These are phyloP conservation scores for Sphinx pinastri DNA, from an alignment of 2,888 invertebrate species.

Conservation along the genomic window DNA sequence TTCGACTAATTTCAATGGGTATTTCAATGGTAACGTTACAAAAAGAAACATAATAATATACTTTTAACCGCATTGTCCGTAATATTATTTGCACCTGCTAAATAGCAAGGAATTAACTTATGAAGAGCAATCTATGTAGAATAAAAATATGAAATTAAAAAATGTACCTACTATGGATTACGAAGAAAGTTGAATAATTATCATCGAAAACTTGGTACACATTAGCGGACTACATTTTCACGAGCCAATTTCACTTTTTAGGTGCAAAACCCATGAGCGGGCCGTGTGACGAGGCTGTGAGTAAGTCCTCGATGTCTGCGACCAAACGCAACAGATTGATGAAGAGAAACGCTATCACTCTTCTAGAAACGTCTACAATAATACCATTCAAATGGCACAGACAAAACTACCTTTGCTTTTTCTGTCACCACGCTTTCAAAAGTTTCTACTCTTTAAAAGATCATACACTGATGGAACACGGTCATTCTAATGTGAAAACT, in stretches of 20 bases:
- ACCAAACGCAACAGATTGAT: conserved; percentile 70
- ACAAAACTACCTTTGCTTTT: conserved; percentile 74
- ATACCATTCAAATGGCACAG: conserved; percentile 77
- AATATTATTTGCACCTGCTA: no score
- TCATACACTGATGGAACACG: conserved; percentile 64
- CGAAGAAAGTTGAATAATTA: conserved; percentile 38
- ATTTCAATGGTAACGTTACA: no score
- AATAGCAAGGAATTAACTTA: no score
- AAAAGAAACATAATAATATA: no score
- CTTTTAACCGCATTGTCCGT: no score
- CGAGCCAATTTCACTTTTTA: conserved; percentile 63
- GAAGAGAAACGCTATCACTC: conserved; percentile 67
- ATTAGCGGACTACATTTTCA: conserved; percentile 10
- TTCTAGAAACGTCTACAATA: conserved; percentile 66
- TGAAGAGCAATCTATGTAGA: not conserved
- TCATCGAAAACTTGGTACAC: not conserved
- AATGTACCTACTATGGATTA: not conserved
- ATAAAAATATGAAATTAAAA: not conserved
- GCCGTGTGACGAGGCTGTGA: conserved; percentile 45
- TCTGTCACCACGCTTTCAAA: conserved; percentile 68
- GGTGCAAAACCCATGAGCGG: conserved; percentile 48
- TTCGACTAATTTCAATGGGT: no score
- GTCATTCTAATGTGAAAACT: conserved; percentile 57
- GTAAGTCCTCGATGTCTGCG: conserved; percentile 62
- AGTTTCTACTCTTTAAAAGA: conserved; percentile 60